Evolutionary conservation across 2,113 vertebrate species (phyloP), one percentile per base, ranked within the genome.

Genomic region (Prunella himalayana): DNA sequence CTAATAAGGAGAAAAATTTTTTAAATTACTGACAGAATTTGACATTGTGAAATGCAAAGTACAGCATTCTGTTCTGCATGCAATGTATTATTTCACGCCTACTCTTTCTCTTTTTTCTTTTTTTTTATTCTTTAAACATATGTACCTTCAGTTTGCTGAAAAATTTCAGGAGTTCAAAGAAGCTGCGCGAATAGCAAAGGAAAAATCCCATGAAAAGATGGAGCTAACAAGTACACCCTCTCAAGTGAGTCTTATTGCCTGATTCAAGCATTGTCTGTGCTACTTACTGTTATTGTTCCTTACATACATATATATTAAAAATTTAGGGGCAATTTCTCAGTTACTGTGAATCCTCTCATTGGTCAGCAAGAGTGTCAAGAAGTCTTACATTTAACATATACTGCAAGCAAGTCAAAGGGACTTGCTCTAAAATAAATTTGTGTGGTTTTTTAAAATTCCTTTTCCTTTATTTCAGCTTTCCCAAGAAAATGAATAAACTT

Each of bases 121-220:
- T 59, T 71, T 71, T 88, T 59, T 50, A 10, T 90, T 56, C 86
- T 86, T 96, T 73, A 42, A 56, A 95, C 41, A 28, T 84, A 86
- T 88, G 60, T 91, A 60, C 92, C 61, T 97, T 97, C 93, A 99
- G 99, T 99, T 99, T 98, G 99, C 99, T 97, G 99, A 99, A 96
- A 99, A 99, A 97, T 99, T 99, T 98, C 98, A 99, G 84, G 99
- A 99, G 97, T 99, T 99, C 97, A 99, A 99, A 97, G 99, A 99
- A 98, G 99, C 99, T 87, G 99, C 99, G 4, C 98, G 99, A 78
- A 97, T 99, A 63, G 99, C 99, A 78, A 99, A 99, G 96, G 99
- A 99, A 97, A 99, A 99, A 97, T 99, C 99, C 60, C 99, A 99
- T 79, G 99, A 99, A 94, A 99, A 99, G 97, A 99, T 99, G 98